A percentile compares a stretch with the other conserved stretches of the same genome.
Evolutionary conservation across 1,140 invertebrate genomes (phyloP).

Genomic region (Stegodyphus mimosarum): DNA sequence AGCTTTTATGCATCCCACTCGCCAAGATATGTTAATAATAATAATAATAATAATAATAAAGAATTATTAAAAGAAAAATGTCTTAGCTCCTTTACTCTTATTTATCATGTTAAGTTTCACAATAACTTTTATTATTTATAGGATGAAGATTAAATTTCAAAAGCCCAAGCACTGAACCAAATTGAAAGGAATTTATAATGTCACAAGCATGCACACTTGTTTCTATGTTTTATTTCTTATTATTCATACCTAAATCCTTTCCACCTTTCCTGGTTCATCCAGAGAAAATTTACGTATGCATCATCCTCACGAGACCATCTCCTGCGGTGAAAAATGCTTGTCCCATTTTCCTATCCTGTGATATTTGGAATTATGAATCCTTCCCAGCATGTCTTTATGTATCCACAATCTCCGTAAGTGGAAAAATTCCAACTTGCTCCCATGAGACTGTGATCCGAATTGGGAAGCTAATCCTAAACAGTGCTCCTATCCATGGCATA

Average conservation of each 20-base stretch:
- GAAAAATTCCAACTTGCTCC: conserved; percentile 1
- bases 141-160: neutral
- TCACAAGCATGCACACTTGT: conserved; percentile 20
- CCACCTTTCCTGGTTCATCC: neutral
- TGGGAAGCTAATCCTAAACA: conserved; percentile 7
- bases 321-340: neutral
- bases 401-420: neutral
- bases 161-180: neutral
- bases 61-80: no score
- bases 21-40: no score
- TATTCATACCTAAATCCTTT: conserved; percentile 41
- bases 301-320: conserved; percentile 10
- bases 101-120: no score
- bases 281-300: neutral
- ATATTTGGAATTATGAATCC: conserved; percentile 5
- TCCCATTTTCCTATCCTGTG: conserved; percentile 12
- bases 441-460: neutral
- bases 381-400: conserved; percentile 17
- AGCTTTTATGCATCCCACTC: no score
- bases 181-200: neutral
- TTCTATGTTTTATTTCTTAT: neutral
- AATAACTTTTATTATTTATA: no score
- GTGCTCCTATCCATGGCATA: neutral
- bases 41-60: no score
- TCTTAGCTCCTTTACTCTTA: no score